Evolutionary conservation across 2,888 invertebrate genomes (phyloP), one percentile per base, ranked within the genome.

Genomic region (Mythimna loreyi): DNA sequence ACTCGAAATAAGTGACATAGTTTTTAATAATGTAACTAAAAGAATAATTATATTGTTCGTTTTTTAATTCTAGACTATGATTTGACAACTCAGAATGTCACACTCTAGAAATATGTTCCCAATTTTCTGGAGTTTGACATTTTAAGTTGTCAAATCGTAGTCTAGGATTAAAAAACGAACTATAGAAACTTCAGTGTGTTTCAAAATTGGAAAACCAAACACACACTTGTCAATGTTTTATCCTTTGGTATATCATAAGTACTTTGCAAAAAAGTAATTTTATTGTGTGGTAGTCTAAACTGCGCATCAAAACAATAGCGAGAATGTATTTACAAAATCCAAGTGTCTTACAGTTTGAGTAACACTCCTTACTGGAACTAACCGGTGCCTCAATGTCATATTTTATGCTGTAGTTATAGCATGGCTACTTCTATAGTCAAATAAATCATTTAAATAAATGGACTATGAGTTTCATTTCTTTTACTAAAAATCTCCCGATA

Each of bases 361-460:
- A 60, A 47, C 13, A 40, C 40, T 40, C 40, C 1, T 16, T 16
- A 40, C 33, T 57, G 52, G n/a, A 53, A 63, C 62, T 30, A 21
- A 58, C 50, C 28, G 47, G 76, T 75, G 58, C 58, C 61, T 76
- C 53, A 47, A 40, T 59, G 57, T 33, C 49, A 55, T 73, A 52
- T 40, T 16, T 61, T 59, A 59, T 76, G 33, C 60, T 67, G 45
- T 75, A 80, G 68, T 62, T 65, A 55, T 50, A 30, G 25, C 49
- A 56, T 65, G 23, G 50, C 47, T 59, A 75, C 33, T 67, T 56
- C 28, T 75, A 50, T 62, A 59, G 28, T 59, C 25, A 77, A 28
- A 77, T 77, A 80, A 80, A 77, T 81, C 23, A 59, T 76, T 80
- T 59, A 69, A 65, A 62, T 28, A 28, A 28, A 30, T 36, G 43